Evolutionary conservation across 1,140 invertebrate genomes (phyloP).

Genomic region (Drosophila melanica): DNA sequence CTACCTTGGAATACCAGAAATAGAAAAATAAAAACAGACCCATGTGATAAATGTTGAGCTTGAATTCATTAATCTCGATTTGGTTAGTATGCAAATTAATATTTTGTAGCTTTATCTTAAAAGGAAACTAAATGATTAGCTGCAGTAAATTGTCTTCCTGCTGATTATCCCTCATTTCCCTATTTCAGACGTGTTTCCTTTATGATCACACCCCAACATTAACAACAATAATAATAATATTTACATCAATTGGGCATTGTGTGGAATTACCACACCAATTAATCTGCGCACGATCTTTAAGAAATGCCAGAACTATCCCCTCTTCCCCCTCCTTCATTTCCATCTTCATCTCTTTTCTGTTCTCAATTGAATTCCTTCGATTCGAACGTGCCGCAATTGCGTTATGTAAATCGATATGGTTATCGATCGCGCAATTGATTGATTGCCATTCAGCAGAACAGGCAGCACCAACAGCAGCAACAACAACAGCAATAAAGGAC

Average conservation of each 20-base stretch:
- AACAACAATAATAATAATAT: not conserved
- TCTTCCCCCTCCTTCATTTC: not conserved
- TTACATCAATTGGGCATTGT: slow-evolving; percentile 3
- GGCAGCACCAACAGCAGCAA: slow-evolving; percentile 58
- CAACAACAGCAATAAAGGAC: slow-evolving; percentile 32
- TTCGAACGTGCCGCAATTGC: slow-evolving; percentile 58
- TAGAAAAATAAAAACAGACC: no score
- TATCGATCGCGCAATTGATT: slow-evolving; percentile 59
- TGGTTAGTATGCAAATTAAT: no score
- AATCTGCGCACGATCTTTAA: slow-evolving; percentile 3
- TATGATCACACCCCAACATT: not conserved
- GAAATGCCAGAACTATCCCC: not conserved
- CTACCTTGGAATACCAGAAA: no score
- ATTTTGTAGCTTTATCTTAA: no score
- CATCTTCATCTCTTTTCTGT: not conserved
- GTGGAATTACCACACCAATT: slow-evolving; percentile 3
- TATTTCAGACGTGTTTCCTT: not conserved
- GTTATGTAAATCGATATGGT: slow-evolving; percentile 70
- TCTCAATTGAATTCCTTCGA: slow-evolving; percentile 25
- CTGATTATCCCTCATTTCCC: no score
- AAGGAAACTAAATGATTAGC: no score
- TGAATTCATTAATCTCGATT: no score
- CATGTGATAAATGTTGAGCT: no score
- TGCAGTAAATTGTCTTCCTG: no score
- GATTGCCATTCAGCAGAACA: slow-evolving; percentile 67